Base-by-base conservation (phyloP, 2,888 invertebrate genomes). In the Andricus curvator region DNA sequence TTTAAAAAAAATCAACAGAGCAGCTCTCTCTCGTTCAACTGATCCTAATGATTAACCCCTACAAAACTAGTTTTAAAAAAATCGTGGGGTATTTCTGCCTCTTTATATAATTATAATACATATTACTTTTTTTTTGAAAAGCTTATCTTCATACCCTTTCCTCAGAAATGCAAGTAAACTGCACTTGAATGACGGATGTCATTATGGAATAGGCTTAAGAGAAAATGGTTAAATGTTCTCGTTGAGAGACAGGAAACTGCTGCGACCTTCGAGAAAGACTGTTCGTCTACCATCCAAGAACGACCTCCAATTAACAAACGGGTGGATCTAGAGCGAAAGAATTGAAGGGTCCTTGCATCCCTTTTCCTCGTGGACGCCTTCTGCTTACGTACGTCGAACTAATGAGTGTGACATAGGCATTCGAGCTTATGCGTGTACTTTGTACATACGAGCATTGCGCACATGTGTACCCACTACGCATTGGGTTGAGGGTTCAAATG, bases 251-350 rank as follows among this genome's bases (percentile, higher is more conserved):
- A 29, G 74, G 74, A 74, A 74, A 33, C 51, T 74, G 33, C 51
- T 74, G 33, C 33, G 74, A 74, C 74, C 74, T 56, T 74, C 29
- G 29, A 70, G 74, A 29, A 74, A 74, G 51, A 66, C 66, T 62
- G n/a, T 62, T 25, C 62, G 22, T 22, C 22, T 25, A 62, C 22
- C 22, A 25, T 62, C 22, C n/a, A 25, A 82, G 80, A 85, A 84
- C 87, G 88, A 88, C 88, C 88, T 91, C 90, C 92, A 92, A 92
- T 92, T 92, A 91, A 91, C 91, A 88, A 88, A 88, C 88, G 87
- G 86, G 56, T 80, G 89, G 90, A 91, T 90, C 85, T 92, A 85
- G 91, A 90, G 91, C 91, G 89, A 90, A 90, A 91, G 89, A 91
- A 92, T 91, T 90, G 90, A 89, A 92, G 91, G 89, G 89, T 85